Percentiles rank a stretch among this genome's conserved stretches.
Evolutionary conservation across 2,797 vertebrate species (phyloP).

Genomic region (Myoxocephalus aenaeus): DNA sequence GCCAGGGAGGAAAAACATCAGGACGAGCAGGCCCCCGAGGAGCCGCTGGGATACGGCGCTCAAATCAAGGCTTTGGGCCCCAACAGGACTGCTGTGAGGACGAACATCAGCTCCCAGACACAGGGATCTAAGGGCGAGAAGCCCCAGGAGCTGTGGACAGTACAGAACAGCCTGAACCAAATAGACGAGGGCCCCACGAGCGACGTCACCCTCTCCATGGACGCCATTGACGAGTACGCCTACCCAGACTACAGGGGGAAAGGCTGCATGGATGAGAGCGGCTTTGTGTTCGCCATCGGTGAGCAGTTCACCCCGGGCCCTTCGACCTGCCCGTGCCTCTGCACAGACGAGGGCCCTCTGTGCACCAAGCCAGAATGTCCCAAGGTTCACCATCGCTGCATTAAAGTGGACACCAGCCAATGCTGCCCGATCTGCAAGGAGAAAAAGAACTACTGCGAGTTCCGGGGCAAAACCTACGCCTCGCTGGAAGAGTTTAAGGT

Average conservation of each 20-base stretch:
- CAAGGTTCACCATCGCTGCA: slow-evolving; percentile 94
- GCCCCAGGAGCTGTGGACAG: slow-evolving; percentile 83
- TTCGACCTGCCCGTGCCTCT: slow-evolving; percentile 96
- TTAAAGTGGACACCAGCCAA: slow-evolving; percentile 96
- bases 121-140: slow-evolving; percentile 79
- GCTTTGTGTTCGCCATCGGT: slow-evolving; percentile 96
- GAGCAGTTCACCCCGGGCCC: slow-evolving; percentile 97
- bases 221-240: slow-evolving; percentile 92
- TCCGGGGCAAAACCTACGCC: slow-evolving; percentile 93
- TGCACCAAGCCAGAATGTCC: slow-evolving; percentile 97
- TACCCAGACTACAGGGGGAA: slow-evolving; percentile 98
- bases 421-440: slow-evolving; percentile 98
- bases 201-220: slow-evolving; percentile 85
- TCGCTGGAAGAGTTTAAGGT: slow-evolving; percentile 98
- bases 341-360: slow-evolving; percentile 97
- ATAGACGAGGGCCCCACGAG: slow-evolving; percentile 85
- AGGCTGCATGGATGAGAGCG: slow-evolving; percentile 98
- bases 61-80: slow-evolving; percentile 84
- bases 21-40: slow-evolving; percentile 75
- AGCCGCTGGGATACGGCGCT: slow-evolving; percentile 77
- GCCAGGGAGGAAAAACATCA: slow-evolving; percentile 71
- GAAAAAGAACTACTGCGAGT: slow-evolving; percentile 97
- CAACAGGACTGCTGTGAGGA: slow-evolving; percentile 85
- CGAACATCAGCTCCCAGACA: slow-evolving; percentile 82
- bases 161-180: slow-evolving; percentile 79